Conservation (phyloP, 2,888 invertebrate genomes). For the Endotricha flammealis region DNA sequence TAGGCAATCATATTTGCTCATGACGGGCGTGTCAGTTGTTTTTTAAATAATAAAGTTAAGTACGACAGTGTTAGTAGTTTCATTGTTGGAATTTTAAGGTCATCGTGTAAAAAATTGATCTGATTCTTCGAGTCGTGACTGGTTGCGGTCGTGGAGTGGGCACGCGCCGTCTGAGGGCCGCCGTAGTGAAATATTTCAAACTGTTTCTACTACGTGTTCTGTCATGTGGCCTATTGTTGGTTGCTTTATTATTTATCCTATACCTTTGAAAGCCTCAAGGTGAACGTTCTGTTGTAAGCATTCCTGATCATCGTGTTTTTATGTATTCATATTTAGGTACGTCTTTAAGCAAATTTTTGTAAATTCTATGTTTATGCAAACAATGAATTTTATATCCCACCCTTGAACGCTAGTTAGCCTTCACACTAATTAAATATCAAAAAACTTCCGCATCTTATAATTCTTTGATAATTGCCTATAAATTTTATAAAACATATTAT, state of each 20-base stretch:
- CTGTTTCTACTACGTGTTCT: slow-evolving; percentile 48
- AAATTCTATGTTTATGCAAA: slow-evolving; percentile 32
- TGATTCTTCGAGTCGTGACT: slow-evolving; percentile 63
- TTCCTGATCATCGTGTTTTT: slow-evolving; percentile 20
- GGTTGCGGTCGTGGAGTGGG: slow-evolving; percentile 50
- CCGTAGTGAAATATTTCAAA: slow-evolving; percentile 52
- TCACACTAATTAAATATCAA: slow-evolving; percentile 39
- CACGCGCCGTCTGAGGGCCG: slow-evolving; percentile 64
- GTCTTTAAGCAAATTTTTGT: slow-evolving; percentile 25
- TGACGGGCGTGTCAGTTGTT: neutral
- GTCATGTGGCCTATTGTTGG: slow-evolving; percentile 63
- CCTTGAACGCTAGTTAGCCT: slow-evolving; percentile 49
- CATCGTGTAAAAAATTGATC: slow-evolving; percentile 55
- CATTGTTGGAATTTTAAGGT: slow-evolving; percentile 45
- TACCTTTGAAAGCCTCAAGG: slow-evolving; percentile 55
- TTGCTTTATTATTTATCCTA: slow-evolving; percentile 58
- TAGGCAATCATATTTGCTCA: slow-evolving; percentile 3
- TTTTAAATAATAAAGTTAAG: neutral
- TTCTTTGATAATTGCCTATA: slow-evolving; percentile 14
- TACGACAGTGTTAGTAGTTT: slow-evolving; percentile 15
- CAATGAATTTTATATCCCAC: slow-evolving; percentile 44
- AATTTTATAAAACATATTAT: slow-evolving; percentile 33
- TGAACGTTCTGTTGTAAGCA: slow-evolving; percentile 33
- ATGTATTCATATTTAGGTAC: slow-evolving; percentile 12
- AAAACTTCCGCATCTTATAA: slow-evolving; percentile 39